These are phyloP conservation scores for Chrysomela aeneicollis DNA, from an alignment of 2,888 invertebrate species.

Conservation along the genomic window DNA sequence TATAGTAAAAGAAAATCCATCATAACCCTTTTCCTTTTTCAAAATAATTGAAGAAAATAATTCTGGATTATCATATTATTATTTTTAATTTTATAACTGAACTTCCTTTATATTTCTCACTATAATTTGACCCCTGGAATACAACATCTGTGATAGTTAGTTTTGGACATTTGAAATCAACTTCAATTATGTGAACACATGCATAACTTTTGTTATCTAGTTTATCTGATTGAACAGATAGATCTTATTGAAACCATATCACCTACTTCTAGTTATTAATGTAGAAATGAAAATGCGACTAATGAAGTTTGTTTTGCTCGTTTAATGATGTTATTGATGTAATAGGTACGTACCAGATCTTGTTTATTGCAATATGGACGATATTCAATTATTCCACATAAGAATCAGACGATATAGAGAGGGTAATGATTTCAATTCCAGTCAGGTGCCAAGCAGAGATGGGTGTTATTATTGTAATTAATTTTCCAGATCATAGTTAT, in stretches of 20 bases:
- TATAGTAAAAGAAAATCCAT: too few species aligned
- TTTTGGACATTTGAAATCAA: too few species aligned
- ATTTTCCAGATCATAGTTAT: too few species aligned
- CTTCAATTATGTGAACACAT: too few species aligned
- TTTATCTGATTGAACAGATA: background rate
- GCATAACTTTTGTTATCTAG: background rate
- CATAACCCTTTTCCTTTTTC: too few species aligned
- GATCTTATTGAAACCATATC: conserved; percentile 18
- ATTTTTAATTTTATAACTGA: too few species aligned
- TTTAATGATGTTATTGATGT: background rate
- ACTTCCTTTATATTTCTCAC: too few species aligned
- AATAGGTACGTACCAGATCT: background rate
- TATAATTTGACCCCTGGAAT: too few species aligned
- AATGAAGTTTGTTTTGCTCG: background rate
- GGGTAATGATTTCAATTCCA: background rate
- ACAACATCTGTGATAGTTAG: too few species aligned
- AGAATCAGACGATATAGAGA: background rate
- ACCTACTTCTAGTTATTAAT: conserved; percentile 15
- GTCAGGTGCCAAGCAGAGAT: background rate
- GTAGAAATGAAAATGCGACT: conserved; percentile 16
- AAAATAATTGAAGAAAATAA: too few species aligned
- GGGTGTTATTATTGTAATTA: too few species aligned
- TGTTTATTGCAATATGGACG: background rate
- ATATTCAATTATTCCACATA: background rate
- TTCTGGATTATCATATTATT: too few species aligned